phyloP scores from a whole-genome alignment of 2,113 vertebrate species.

The Labeo rohita region DNA sequence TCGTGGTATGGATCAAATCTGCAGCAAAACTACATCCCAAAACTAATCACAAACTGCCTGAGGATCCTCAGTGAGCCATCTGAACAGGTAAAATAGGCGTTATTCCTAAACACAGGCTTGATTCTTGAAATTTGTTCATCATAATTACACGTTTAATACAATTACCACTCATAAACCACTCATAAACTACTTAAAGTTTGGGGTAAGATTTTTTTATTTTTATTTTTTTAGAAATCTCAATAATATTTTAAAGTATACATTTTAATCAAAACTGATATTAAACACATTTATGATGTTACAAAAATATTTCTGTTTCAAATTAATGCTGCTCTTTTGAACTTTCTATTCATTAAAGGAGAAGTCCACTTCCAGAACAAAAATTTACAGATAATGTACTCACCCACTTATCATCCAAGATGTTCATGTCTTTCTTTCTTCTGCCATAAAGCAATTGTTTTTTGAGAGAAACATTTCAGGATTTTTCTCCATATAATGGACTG shows the following conservation, averaged over 20 bases:
- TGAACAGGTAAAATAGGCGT: slow-evolving; percentile 74
- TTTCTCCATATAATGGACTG: too few species aligned
- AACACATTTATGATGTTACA: not conserved
- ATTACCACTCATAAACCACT: not conserved
- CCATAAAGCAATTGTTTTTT: too few species aligned
- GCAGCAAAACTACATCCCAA: slow-evolving; percentile 73
- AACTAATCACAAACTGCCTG: slow-evolving; percentile 76
- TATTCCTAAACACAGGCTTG: not conserved
- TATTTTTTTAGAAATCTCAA: too few species aligned
- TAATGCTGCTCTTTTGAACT: too few species aligned
- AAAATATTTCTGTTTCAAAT: too few species aligned
- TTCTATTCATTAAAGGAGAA: too few species aligned
- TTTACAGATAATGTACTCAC: too few species aligned
- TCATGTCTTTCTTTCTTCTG: too few species aligned
- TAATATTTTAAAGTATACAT: too few species aligned
- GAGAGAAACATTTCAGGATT: too few species aligned
- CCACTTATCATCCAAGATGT: too few species aligned
- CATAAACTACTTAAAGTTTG: not conserved
- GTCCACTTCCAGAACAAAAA: too few species aligned
- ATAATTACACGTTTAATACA: not conserved
- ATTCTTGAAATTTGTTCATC: not conserved
- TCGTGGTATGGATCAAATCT: slow-evolving; percentile 63
- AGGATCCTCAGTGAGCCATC: slow-evolving; percentile 71
- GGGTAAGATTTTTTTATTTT: not conserved
- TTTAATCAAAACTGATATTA: not conserved